Percentiles rank a stretch among this genome's conserved stretches.
These are phyloP conservation scores for Campoplex capitator DNA, from an alignment of 2,888 invertebrate species.

Conservation along the genomic window DNA sequence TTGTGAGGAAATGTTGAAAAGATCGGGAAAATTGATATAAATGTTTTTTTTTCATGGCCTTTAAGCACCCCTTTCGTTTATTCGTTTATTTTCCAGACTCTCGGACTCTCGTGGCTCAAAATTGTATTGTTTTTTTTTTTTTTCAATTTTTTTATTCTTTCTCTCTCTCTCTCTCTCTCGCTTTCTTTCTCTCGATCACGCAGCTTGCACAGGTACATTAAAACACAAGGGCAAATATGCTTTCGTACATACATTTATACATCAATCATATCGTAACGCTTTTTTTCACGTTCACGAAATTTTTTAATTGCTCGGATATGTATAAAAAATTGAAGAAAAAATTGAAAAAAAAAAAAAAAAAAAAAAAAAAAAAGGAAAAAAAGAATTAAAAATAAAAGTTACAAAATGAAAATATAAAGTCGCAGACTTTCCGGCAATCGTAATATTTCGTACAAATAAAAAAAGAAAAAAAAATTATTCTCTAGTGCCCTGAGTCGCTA, in stretches of 20 bases:
- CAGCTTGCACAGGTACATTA: conserved; percentile 71
- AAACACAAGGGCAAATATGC: conserved; percentile 57
- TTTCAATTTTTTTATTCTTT: conserved; percentile 14
- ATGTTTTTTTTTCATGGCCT: conserved; percentile 50
- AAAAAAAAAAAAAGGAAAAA: background rate
- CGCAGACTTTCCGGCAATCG: conserved; percentile 6
- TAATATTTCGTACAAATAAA: conserved; percentile 28
- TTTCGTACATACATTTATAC: conserved; percentile 26
- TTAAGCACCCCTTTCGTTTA: conserved; percentile 68
- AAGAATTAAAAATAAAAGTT: background rate
- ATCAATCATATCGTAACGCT: background rate
- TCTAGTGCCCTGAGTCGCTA: conserved; percentile 6
- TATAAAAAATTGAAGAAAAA: background rate
- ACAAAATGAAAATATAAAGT: conserved; percentile 12
- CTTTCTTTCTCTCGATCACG: conserved; percentile 39
- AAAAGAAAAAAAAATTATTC: conserved; percentile 10
- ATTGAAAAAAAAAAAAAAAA: background rate
- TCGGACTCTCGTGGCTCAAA: conserved; percentile 20
- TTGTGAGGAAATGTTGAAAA: background rate
- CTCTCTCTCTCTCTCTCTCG: conserved; percentile 38
- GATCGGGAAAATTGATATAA: conserved; percentile 25
- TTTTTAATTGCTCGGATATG: conserved; percentile 9
- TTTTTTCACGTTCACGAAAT: background rate
- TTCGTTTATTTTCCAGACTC: conserved; percentile 59
- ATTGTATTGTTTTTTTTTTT: conserved; percentile 36